Conservation (phyloP, 2,797 vertebrate genomes). For the Orestias chungarensis region DNA sequence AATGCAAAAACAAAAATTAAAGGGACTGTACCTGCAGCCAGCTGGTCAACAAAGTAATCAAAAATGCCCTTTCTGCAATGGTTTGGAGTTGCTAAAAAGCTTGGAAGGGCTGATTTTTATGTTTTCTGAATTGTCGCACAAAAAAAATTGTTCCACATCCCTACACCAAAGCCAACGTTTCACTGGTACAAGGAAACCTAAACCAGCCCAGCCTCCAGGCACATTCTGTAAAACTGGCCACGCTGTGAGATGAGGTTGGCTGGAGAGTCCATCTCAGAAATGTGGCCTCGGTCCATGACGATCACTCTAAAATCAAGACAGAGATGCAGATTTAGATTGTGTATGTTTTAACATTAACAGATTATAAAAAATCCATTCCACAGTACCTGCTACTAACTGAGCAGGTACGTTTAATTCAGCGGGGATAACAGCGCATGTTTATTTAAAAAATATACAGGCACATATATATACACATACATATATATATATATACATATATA, state of each 20-base stretch:
- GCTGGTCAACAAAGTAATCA: conserved; percentile 56
- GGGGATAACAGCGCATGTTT: background rate
- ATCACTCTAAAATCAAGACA: conserved; percentile 82
- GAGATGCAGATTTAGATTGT: background rate
- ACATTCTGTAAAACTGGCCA: conserved; percentile 91
- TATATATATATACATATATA: no score
- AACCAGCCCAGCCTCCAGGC: conserved; percentile 87
- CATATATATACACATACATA: no score
- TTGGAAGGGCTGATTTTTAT: conserved; percentile 53
- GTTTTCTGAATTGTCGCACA: conserved; percentile 46
- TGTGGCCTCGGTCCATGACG: conserved; percentile 89
- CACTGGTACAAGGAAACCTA: conserved; percentile 45
- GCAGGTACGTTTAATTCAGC: background rate
- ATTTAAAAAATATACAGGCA: no score
- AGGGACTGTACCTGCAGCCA: conserved; percentile 43
- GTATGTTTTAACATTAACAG: background rate
- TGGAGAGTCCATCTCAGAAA: conserved; percentile 90
- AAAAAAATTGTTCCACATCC: conserved; percentile 42
- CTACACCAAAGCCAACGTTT: conserved; percentile 34
- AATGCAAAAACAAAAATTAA: conserved; percentile 41
- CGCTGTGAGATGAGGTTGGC: conserved; percentile 85
- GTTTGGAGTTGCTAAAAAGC: conserved; percentile 68
- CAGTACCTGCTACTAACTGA: background rate
- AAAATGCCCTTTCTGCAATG: conserved; percentile 58
- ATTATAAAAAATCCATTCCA: background rate